Base-by-base conservation (phyloP, 2,888 invertebrate genomes). In the Endomychus coccineus region DNA sequence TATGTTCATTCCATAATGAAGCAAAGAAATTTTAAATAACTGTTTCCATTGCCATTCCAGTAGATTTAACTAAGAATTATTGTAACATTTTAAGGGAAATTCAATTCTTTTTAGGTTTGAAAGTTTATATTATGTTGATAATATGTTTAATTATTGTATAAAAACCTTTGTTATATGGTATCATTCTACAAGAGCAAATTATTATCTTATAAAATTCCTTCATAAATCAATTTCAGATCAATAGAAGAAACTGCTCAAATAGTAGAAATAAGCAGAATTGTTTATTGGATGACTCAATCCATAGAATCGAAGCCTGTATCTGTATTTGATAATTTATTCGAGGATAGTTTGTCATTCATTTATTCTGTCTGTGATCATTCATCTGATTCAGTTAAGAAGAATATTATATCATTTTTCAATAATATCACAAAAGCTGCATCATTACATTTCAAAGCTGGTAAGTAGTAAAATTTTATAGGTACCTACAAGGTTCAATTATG, bases 281-380 rank as follows among this genome's bases (percentile, higher is more conserved):
- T 64, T 16, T 43, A 50, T 7, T 42, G 51, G 2, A 48, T 62
- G 16, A 50, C 56, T 3, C 52, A 52, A 36, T 44, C 56, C 25
- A 40, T 63, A 16, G 44, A 44, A 33, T 36, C 41, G 16, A 42
- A 61, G 36, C 49, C 53, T 13, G 7, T 47, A 13, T 39, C 50
- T 9, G 45, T 51, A 16, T 50, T 62, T 5, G 42, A 53, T 11
- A 48, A 55, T 19, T 45, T 65, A 14, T 58, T 64, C 12, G 52
- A 56, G 22, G 45, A 49, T 49, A 61, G 69, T 14, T 63, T 59
- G 41, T 56, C 60, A 13, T 78, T 73, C 56, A 64, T 73, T 13
- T 73, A 77, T 70, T 58, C 67, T 0, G 74, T 78, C 49, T 60
- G 80, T 27, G 78, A 80, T 30, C 77, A 79, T 61, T 70, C 71